Percentiles rank a stretch among this genome's conserved stretches.
Conservation (phyloP, 2,113 vertebrate species). For the Anas platyrhynchos region DNA sequence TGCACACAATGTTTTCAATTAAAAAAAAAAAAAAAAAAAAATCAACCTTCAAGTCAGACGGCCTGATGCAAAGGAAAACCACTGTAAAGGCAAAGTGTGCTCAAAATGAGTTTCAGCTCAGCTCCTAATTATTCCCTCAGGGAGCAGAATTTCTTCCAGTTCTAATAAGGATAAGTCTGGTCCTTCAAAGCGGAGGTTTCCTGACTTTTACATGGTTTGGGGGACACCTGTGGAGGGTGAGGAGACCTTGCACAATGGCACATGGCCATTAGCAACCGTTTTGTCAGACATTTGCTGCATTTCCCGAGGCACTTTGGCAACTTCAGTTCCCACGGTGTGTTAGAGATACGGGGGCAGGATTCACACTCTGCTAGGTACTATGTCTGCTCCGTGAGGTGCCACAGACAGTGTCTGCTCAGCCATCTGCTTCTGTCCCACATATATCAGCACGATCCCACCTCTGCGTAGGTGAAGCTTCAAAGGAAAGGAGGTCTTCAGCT, state of each 20-base stretch:
- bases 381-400: background rate
- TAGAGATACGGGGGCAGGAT: background rate
- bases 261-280: background rate
- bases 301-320: background rate
- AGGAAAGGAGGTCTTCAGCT: background rate
- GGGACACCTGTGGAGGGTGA: background rate
- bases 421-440: constrained; percentile 13
- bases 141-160: constrained; percentile 34
- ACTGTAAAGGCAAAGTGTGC: background rate
- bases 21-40: background rate
- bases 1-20: background rate
- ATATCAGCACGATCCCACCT: background rate
- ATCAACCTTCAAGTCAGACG: background rate
- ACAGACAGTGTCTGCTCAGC: background rate
- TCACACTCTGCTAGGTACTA: background rate
- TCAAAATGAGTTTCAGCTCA: background rate
- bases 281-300: background rate
- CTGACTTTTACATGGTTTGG: background rate
- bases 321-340: accelerated
- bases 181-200: background rate
- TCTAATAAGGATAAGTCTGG: background rate
- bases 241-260: background rate
- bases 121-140: constrained; percentile 36
- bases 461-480: background rate
- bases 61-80: background rate